Conservation (phyloP, 2,797 vertebrate genomes). For the Cephalopachus bancanus region DNA sequence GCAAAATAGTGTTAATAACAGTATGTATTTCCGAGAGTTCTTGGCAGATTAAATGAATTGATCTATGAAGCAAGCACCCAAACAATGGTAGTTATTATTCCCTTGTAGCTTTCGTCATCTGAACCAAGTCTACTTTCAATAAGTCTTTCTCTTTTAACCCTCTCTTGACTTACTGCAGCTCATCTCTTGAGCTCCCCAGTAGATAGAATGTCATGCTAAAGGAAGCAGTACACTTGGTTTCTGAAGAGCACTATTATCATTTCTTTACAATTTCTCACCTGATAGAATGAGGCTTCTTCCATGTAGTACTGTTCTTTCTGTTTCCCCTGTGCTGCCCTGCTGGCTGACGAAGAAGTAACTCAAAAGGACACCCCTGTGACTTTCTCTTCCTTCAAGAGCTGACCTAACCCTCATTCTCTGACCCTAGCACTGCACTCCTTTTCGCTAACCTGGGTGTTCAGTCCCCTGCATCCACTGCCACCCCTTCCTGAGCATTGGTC, state of each 20-base stretch:
- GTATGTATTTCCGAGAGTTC: background rate
- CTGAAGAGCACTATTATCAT: background rate
- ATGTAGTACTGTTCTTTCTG: background rate
- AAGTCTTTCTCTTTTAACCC: background rate
- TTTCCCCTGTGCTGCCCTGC: too few relatives aligned
- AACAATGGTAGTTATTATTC: background rate
- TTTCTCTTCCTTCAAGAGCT: background rate
- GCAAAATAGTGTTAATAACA: background rate
- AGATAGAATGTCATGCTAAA: background rate
- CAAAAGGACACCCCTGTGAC: background rate
- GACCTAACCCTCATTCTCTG: background rate
- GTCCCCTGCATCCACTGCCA: background rate
- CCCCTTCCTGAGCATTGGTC: background rate
- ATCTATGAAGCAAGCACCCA: background rate
- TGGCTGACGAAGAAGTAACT: background rate
- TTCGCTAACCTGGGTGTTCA: background rate
- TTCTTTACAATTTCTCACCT: background rate
- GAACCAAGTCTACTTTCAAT: background rate
- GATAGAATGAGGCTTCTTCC: background rate
- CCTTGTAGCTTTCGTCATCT: background rate
- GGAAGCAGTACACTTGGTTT: background rate
- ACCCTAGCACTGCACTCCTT: background rate
- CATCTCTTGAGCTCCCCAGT: background rate
- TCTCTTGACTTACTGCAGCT: background rate
- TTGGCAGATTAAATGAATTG: background rate